Conservation (phyloP, 2,888 invertebrate species). For the Arctia plantaginis region DNA sequence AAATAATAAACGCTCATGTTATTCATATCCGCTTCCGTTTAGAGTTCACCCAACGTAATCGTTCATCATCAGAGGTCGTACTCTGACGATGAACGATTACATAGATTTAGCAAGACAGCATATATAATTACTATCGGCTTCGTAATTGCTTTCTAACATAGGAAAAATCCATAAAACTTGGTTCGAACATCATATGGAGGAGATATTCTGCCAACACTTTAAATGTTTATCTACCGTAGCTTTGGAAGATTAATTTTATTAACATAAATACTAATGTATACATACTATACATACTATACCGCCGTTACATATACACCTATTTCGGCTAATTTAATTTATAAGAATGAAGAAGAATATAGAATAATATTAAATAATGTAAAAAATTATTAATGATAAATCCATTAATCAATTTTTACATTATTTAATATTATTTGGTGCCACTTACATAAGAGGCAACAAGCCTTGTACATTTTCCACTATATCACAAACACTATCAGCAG, state of each 20-base stretch:
- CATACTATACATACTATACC: too few relatives aligned
- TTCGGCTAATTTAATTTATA: too few relatives aligned
- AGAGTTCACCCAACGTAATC: neutral
- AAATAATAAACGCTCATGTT: conserved; percentile 6
- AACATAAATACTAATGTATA: neutral
- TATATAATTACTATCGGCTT: neutral
- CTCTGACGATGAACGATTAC: neutral
- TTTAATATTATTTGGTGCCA: too few relatives aligned
- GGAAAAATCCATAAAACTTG: neutral
- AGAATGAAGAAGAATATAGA: too few relatives aligned
- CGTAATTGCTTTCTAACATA: neutral
- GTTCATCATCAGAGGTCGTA: neutral
- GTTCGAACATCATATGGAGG: neutral
- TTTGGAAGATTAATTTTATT: neutral
- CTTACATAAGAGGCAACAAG: too few relatives aligned
- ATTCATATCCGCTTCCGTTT: conserved; percentile 4
- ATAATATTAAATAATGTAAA: too few relatives aligned
- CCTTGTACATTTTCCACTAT: too few relatives aligned
- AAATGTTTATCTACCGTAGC: neutral
- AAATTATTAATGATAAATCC: too few relatives aligned
- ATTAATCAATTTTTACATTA: too few relatives aligned
- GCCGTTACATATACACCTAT: too few relatives aligned
- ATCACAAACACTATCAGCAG: too few relatives aligned
- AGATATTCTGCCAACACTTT: neutral
- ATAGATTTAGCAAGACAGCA: neutral